A percentile compares a stretch with the other conserved stretches of the same genome.
phyloP scores from a whole-genome alignment of 2,113 vertebrate genomes.

The Pelmatolapia mariae region DNA sequence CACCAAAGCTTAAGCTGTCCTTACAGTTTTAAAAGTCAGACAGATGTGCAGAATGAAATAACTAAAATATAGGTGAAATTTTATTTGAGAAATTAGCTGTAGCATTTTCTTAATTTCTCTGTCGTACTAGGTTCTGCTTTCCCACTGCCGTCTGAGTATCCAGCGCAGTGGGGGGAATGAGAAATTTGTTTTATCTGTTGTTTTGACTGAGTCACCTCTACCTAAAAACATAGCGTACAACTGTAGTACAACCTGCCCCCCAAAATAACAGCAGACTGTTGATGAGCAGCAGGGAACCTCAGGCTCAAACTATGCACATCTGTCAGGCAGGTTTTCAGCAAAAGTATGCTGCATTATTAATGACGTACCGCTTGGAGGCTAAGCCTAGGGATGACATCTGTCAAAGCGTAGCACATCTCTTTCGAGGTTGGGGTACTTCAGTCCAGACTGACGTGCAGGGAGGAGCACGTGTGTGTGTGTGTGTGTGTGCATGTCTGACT shows the following conservation, averaged over 20 bases:
- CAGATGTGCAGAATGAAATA: neutral
- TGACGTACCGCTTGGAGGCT: slow-evolving; percentile 49
- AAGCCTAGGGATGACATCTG: slow-evolving; percentile 51
- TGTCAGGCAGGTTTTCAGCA: slow-evolving; percentile 64
- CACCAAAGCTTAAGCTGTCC: neutral
- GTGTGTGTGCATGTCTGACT: neutral
- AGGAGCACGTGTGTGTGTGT: neutral
- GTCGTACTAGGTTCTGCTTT: neutral
- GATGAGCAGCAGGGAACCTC: slow-evolving; percentile 44
- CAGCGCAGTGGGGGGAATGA: neutral
- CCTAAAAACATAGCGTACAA: slow-evolving; percentile 13
- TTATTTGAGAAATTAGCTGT: neutral
- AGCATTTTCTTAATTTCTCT: neutral
- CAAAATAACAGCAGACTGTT: slow-evolving; percentile 45
- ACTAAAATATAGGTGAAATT: neutral
- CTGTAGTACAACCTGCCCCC: neutral
- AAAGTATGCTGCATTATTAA: slow-evolving; percentile 58
- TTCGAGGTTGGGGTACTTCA: slow-evolving; percentile 1
- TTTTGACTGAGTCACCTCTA: slow-evolving; percentile 26
- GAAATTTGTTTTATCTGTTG: slow-evolving; percentile 3
- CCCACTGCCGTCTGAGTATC: neutral
- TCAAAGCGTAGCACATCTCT: slow-evolving; percentile 35
- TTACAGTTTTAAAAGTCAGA: neutral
- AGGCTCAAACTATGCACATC: slow-evolving; percentile 51
- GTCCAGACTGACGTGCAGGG: neutral